Conservation (phyloP, 2,888 invertebrate genomes). For the Erannis defoliaria region DNA sequence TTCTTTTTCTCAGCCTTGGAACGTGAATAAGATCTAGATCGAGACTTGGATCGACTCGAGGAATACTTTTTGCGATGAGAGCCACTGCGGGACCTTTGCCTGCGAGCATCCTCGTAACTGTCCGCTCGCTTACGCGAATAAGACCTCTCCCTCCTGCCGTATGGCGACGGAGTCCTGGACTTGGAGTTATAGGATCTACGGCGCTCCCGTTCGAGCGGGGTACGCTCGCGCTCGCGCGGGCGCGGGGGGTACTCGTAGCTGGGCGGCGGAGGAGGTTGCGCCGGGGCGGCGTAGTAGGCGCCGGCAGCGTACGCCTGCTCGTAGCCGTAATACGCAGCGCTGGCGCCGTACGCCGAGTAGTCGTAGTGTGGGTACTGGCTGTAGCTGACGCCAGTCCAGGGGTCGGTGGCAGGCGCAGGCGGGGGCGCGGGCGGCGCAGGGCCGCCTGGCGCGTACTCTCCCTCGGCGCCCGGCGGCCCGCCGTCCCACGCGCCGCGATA, state of each 20-base stretch:
- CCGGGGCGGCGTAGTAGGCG: constrained; percentile 57
- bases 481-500: constrained; percentile 83
- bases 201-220: constrained; percentile 51
- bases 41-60: constrained; percentile 71
- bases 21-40: constrained; percentile 68
- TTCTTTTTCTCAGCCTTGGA: constrained; percentile 55
- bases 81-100: constrained; percentile 64
- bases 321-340: constrained; percentile 67
- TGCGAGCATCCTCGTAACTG: constrained; percentile 62
- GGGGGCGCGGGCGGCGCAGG: constrained; percentile 56
- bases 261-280: constrained; percentile 27
- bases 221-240: constrained; percentile 50
- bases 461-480: constrained; percentile 85
- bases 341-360: constrained; percentile 64
- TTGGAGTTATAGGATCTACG: constrained; percentile 61
- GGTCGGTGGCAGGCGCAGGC: constrained; percentile 77
- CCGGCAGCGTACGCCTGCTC: constrained; percentile 63
- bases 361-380: constrained; percentile 69
- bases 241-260: constrained; percentile 43
- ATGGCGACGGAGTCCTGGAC: constrained; percentile 47
- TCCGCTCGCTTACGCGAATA: constrained; percentile 67
- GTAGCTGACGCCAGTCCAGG: constrained; percentile 82
- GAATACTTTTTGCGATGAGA: constrained; percentile 68
- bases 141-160: constrained; percentile 49
- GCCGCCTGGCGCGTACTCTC: constrained; percentile 72